Evolutionary conservation across 2,113 vertebrate species (phyloP).

Genomic region (human): DNA sequence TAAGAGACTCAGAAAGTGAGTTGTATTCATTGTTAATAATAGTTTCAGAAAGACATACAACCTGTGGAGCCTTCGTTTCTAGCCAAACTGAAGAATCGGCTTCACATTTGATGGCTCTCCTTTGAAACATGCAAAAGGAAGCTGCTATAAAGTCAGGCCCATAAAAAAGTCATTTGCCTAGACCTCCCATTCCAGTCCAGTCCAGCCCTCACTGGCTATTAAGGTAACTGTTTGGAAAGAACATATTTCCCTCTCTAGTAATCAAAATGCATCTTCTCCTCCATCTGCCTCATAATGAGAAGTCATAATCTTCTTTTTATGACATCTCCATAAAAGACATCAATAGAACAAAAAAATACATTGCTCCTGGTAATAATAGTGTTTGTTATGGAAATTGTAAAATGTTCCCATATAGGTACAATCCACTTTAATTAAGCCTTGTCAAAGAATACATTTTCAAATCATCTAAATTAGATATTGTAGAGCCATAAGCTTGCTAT

Average conservation of each 20-base stretch:
- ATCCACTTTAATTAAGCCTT: conserved; percentile 77
- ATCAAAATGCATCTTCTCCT: conserved; percentile 54
- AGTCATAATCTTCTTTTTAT: conserved; percentile 70
- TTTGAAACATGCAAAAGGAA: conserved; percentile 44
- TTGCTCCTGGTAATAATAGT: conserved; percentile 47
- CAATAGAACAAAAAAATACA: conserved; percentile 69
- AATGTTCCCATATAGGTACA: conserved; percentile 49
- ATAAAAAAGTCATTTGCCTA: conserved; percentile 27
- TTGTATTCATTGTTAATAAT: background rate
- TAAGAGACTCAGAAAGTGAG: background rate
- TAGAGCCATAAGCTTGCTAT: conserved; percentile 56
- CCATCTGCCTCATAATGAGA: conserved; percentile 68
- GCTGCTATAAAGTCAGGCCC: background rate
- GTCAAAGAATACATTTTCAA: conserved; percentile 75
- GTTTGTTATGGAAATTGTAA: conserved; percentile 72
- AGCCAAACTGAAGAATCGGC: background rate
- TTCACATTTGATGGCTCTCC: background rate
- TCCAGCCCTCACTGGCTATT: background rate
- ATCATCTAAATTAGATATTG: conserved; percentile 65
- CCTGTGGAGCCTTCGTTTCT: background rate
- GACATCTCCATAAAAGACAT: conserved; percentile 70
- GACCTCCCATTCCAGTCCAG: background rate
- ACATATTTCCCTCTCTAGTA: conserved; percentile 44
- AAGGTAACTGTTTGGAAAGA: conserved; percentile 35
- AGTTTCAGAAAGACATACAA: conserved; percentile 5